Percentiles rank a stretch among this genome's conserved stretches.
Evolutionary conservation across 2,888 invertebrate species (phyloP).

Genomic region (Apoda limacodes): DNA sequence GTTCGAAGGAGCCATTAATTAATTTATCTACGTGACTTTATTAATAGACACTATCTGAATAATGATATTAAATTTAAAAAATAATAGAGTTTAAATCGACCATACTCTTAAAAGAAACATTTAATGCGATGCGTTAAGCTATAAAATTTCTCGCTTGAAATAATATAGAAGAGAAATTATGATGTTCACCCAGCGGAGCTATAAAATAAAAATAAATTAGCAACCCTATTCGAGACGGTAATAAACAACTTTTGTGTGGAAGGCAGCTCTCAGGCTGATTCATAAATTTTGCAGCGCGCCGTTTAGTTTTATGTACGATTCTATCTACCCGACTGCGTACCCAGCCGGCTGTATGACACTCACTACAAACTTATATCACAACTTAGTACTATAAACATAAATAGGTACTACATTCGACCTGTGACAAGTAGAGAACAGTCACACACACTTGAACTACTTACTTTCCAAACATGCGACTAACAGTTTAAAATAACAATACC

Average conservation of each 20-base stretch:
- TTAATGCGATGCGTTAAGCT: slow-evolving; percentile 43
- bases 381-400: too few relatives aligned
- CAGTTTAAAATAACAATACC: slow-evolving; percentile 12
- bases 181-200: slow-evolving; percentile 35
- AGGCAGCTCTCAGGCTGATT: slow-evolving; percentile 58
- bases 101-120: slow-evolving; percentile 42
- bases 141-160: slow-evolving; percentile 48
- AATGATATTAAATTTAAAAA: too few relatives aligned
- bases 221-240: slow-evolving; percentile 47
- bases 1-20: too few relatives aligned
- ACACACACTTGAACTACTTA: too few relatives aligned
- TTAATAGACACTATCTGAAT: too few relatives aligned
- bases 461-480: too few relatives aligned
- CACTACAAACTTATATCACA: too few relatives aligned
- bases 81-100: slow-evolving; percentile 50
- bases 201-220: slow-evolving; percentile 46
- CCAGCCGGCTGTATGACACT: too few relatives aligned
- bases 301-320: slow-evolving; percentile 62
- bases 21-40: too few relatives aligned
- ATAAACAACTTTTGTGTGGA: slow-evolving; percentile 67
- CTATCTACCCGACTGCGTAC: slow-evolving; percentile 54
- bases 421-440: too few relatives aligned
- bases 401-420: too few relatives aligned
- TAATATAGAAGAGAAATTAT: slow-evolving; percentile 52
- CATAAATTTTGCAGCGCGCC: slow-evolving; percentile 63